Evolutionary conservation across 2,888 invertebrate species (phyloP).

Genomic region (Eremobia ochroleuca): DNA sequence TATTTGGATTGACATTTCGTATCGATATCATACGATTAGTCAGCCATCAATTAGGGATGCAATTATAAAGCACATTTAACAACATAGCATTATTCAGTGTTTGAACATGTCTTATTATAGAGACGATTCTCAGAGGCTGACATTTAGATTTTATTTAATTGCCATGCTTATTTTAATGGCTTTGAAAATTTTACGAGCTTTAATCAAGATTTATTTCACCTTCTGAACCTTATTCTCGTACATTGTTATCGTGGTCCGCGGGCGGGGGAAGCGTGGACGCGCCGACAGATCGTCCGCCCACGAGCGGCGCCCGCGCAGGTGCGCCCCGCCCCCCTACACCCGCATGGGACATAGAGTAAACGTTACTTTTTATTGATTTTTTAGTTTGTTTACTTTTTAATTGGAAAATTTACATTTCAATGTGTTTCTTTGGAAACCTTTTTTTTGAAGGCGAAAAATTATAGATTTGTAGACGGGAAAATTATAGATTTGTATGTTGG

Average conservation of each 20-base stretch:
- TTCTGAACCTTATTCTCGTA: slow-evolving; percentile 10
- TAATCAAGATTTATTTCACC: not conserved
- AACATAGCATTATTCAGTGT: not conserved
- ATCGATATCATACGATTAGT: not conserved
- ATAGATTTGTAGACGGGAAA: not conserved
- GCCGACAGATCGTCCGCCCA: slow-evolving; percentile 82
- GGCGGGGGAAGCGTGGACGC: slow-evolving; percentile 76
- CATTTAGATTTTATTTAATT: not conserved
- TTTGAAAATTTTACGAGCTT: not conserved
- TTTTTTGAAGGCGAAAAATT: not conserved
- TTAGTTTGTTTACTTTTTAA: not conserved
- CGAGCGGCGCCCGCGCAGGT: slow-evolving; percentile 80
- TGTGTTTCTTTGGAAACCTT: not conserved
- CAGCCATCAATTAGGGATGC: not conserved
- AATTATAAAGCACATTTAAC: not conserved
- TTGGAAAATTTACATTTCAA: too few relatives aligned
- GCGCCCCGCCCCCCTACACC: slow-evolving; percentile 62
- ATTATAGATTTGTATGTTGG: not conserved
- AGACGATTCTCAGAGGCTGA: not conserved
- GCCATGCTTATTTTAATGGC: not conserved
- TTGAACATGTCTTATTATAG: not conserved
- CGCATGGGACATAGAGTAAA: slow-evolving; percentile 62
- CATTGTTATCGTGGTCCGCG: slow-evolving; percentile 49
- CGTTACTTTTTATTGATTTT: slow-evolving; percentile 1
- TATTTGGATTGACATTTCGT: not conserved